Conservation (phyloP, 2,113 vertebrate species). For the Oreocharis arfaki region DNA sequence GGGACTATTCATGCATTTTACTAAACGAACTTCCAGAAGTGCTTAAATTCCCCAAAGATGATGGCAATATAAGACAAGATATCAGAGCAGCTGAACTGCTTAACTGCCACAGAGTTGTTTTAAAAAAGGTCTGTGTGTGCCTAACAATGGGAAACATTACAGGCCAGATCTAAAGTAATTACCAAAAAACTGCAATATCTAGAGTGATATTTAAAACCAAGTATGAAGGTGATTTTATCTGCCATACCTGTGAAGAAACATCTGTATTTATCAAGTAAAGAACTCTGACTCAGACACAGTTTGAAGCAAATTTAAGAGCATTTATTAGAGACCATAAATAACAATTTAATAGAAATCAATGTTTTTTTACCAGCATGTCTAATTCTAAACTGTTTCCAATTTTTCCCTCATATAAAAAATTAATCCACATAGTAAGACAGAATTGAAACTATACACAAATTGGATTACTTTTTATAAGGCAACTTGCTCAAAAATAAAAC, state of each 20-base stretch:
- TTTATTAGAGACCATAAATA: slow-evolving; percentile 43
- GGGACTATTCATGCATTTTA: background rate
- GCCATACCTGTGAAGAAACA: background rate
- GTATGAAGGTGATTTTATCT: background rate
- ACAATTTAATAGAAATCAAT: background rate
- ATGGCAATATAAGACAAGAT: background rate
- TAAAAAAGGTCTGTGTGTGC: background rate
- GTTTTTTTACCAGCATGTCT: background rate
- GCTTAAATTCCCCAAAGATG: background rate
- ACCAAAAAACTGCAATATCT: background rate
- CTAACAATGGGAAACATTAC: background rate
- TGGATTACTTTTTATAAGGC: background rate
- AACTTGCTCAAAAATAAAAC: background rate
- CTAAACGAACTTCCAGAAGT: background rate
- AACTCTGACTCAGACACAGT: background rate
- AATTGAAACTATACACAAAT: background rate
- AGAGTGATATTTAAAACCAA: background rate
- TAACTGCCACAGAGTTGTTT: background rate
- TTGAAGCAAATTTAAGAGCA: background rate
- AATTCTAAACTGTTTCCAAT: background rate
- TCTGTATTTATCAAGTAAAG: background rate
- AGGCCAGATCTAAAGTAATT: background rate
- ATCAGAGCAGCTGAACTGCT: background rate
- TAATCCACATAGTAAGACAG: background rate
- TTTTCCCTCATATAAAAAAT: background rate